Conservation (phyloP, 2,113 vertebrate species). For the Odobenus rosmarus region DNA sequence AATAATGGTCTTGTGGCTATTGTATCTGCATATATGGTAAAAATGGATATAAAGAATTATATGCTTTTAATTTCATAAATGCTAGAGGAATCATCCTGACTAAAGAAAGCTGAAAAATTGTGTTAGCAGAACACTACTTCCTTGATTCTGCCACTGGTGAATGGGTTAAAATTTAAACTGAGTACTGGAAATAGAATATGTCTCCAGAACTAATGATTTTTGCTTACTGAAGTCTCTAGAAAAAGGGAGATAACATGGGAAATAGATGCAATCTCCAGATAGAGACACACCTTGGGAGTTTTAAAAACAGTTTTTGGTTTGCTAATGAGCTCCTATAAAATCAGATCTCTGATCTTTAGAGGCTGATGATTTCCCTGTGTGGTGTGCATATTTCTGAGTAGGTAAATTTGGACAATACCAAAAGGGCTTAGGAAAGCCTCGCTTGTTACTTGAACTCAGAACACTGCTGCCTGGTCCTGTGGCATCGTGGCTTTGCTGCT, state of each 20-base stretch:
- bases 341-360: not conserved
- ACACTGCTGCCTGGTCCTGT: not conserved
- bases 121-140: not conserved
- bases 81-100: not conserved
- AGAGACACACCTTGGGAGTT: not conserved
- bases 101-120: not conserved
- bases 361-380: not conserved
- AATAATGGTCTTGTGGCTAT: not conserved
- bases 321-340: not conserved
- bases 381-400: not conserved
- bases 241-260: not conserved
- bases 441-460: not conserved
- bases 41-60: not conserved
- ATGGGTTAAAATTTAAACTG: not conserved
- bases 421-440: not conserved
- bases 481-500: not conserved
- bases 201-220: not conserved
- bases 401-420: not conserved
- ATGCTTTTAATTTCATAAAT: not conserved
- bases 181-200: not conserved
- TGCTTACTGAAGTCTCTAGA: not conserved
- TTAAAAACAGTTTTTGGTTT: not conserved
- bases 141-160: not conserved
- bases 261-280: not conserved
- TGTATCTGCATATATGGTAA: not conserved